Conservation (phyloP, 2,113 vertebrate species). For the Boulengeromyrus knoepffleri region DNA sequence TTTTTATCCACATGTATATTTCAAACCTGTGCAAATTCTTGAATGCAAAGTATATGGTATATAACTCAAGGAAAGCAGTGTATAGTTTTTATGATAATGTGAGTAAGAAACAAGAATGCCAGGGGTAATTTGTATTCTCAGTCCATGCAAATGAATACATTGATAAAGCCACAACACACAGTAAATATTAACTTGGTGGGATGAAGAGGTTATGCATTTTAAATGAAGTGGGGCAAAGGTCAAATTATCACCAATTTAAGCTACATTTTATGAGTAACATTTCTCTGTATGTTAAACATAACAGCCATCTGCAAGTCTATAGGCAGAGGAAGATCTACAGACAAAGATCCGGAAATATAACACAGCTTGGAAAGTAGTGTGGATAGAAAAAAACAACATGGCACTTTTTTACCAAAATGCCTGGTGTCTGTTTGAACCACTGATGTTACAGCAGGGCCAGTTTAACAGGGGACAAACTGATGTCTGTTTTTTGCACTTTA, state of each 20-base stretch:
- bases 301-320: not conserved
- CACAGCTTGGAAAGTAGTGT: not conserved
- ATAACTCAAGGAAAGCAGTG: not conserved
- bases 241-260: not conserved
- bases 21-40: not conserved
- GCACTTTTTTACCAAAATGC: slow-evolving; percentile 5
- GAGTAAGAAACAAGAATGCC: not conserved
- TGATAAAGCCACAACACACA: not conserved
- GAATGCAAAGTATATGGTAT: not conserved
- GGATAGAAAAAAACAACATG: slow-evolving; percentile 2
- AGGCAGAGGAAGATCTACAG: not conserved
- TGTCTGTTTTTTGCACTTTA: slow-evolving; percentile 1
- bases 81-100: not conserved
- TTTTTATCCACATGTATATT: not conserved
- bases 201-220: not conserved
- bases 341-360: not conserved
- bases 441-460: slow-evolving; percentile 41
- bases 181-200: not conserved
- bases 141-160: not conserved
- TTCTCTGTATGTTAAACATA: not conserved
- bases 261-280: not conserved
- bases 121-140: not conserved
- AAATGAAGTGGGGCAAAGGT: not conserved
- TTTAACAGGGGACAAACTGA: slow-evolving; percentile 20
- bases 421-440: not conserved